phyloP scores from a whole-genome alignment of 2,113 vertebrate species.

The Gallinago undulata region DNA sequence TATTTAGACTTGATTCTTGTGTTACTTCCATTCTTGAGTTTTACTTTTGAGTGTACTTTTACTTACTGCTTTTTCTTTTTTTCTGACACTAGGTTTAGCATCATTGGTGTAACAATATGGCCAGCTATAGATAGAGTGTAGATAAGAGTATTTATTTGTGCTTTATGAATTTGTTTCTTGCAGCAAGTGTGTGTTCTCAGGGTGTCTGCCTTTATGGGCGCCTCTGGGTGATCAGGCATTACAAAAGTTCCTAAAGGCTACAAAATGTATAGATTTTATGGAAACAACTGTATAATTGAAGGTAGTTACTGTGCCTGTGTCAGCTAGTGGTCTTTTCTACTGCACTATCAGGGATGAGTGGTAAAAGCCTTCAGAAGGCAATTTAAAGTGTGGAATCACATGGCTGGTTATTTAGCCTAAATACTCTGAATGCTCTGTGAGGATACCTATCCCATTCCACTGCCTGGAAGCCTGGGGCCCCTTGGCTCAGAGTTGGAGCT shows the following conservation, averaged over 20 bases:
- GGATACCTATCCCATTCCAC: neutral
- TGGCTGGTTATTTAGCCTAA: neutral
- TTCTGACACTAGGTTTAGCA: neutral
- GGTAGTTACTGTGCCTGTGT: neutral
- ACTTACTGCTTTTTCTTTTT: neutral
- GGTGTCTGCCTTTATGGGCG: neutral
- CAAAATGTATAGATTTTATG: rapidly evolving
- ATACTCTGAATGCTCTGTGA: neutral
- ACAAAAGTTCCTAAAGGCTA: neutral
- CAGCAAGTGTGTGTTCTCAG: too few relatives aligned
- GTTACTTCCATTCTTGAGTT: neutral
- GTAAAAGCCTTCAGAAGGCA: neutral
- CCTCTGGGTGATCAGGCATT: neutral
- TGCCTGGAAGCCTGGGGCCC: neutral
- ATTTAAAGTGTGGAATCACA: neutral
- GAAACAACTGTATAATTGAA: neutral
- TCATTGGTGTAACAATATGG: neutral
- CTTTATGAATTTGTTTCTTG: neutral
- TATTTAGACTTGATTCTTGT: neutral
- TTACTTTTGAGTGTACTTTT: neutral
- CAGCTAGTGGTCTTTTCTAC: neutral
- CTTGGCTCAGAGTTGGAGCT: neutral
- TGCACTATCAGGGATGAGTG: rapidly evolving
- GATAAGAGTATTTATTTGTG: rapidly evolving
- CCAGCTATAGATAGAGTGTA: neutral